Base-by-base conservation (phyloP, 2,113 vertebrate species). In the Gorsachius goisagi region DNA sequence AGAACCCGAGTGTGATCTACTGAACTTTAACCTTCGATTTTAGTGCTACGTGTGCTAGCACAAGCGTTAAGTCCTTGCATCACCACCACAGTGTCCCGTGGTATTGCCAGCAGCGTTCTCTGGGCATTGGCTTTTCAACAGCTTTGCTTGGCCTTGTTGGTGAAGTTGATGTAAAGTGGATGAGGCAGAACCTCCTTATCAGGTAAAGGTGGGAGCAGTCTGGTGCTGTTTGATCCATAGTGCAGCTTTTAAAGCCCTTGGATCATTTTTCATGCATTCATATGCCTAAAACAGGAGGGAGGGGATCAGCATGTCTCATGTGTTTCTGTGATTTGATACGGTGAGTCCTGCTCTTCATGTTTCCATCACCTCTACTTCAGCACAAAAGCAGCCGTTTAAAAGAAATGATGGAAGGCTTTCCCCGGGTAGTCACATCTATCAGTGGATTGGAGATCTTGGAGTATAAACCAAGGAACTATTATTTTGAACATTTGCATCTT, bases 41-140 rank as follows among this genome's bases (percentile, higher is more conserved):
- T 53, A 63, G n/a, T 83, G 41, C 63, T 63, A 0, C 5, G 0
- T 88, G 13, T 74, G 12, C 28, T 67, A 26, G 28, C 37, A 63
- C 17, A 37, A 59, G 26, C 3, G 1, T 33, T 45, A 33, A 64
- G n/a, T 53, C 35, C 9, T 37, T 67, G 9, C 77, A 8, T 69
- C 10, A 7, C 17, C 17, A 32, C 22, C 28, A 16, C 41, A 74
- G 24, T 24, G 21, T 73, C 39, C 53, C 4, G 0, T 1, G 0
- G 37, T 47, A 50, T 5, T 73, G 56, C 27, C 62, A 30, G 0
- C 18, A 27, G 1, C 56, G 22, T 83, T 77, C 20, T 66, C 22
- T 62, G 41, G 28, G 5, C 35, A 10, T 9, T 85, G 52, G 62
- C 68, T 83, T 95, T 63, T 49, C 58, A 55, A 18, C 58, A 77